phyloP scores from a whole-genome alignment of 2,888 invertebrate species.

The Drosophila subquinaria region DNA sequence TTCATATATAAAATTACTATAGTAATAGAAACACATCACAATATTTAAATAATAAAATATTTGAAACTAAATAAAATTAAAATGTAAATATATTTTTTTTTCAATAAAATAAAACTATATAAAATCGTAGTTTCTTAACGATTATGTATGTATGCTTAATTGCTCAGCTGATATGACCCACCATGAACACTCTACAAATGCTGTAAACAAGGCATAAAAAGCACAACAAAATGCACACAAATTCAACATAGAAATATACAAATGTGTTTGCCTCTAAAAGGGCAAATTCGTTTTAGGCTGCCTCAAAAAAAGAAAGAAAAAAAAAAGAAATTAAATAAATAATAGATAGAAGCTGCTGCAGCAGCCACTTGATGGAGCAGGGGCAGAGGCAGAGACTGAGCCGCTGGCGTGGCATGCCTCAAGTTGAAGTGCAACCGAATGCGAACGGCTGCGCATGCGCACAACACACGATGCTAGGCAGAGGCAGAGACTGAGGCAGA shows the following conservation, averaged over 20 bases:
- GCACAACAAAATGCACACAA: slow-evolving; percentile 51
- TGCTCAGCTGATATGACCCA: slow-evolving; percentile 8
- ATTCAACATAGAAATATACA: slow-evolving; percentile 47
- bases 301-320: slow-evolving; percentile 5
- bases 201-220: slow-evolving; percentile 25
- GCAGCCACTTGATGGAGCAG: slow-evolving; percentile 22
- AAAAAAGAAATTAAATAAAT: slow-evolving; percentile 19
- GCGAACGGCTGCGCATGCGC: slow-evolving; percentile 73
- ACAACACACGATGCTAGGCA: slow-evolving; percentile 53
- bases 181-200: slow-evolving; percentile 19
- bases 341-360: slow-evolving; percentile 45
- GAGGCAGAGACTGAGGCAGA: not conserved
- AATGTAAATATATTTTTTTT: not conserved
- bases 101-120: not conserved
- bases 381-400: slow-evolving; percentile 21
- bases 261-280: slow-evolving; percentile 49
- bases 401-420: slow-evolving; percentile 65
- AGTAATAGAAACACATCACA: too few species aligned
- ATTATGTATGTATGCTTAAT: not conserved
- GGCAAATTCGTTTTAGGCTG: slow-evolving; percentile 48
- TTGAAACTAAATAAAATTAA: not conserved
- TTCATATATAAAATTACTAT: too few species aligned
- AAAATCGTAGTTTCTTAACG: too few species aligned
- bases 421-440: slow-evolving; percentile 77
- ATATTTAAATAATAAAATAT: too few species aligned